These are phyloP conservation scores for Paratilapia polleni DNA, from an alignment of 2,113 vertebrate genomes.

Conservation along the genomic window DNA sequence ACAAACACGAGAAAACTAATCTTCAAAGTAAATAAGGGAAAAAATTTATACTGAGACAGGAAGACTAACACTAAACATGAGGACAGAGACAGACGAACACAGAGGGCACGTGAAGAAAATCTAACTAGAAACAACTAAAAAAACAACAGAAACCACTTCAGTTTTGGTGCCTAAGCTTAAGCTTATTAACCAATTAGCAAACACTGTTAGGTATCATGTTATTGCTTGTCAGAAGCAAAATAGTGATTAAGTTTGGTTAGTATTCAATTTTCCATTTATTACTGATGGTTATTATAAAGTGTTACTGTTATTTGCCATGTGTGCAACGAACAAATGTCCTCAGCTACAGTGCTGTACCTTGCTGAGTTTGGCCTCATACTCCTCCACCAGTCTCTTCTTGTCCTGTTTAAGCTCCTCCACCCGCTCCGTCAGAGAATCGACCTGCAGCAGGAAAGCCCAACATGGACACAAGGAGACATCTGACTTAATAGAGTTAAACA, in stretches of 20 bases:
- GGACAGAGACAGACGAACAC: not conserved
- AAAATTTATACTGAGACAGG: no score
- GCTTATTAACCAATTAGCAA: not conserved
- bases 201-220: not conserved
- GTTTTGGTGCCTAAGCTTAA: no score
- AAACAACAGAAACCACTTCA: no score
- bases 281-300: not conserved
- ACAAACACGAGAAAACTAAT: not conserved
- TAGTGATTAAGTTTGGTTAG: not conserved
- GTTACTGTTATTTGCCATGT: not conserved
- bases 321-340: not conserved
- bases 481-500: not conserved
- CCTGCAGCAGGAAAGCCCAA: conserved; percentile 47
- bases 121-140: no score
- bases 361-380: conserved; percentile 93
- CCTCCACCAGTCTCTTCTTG: conserved; percentile 92
- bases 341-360: conserved; percentile 75
- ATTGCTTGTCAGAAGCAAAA: not conserved
- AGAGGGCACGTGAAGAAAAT: not conserved
- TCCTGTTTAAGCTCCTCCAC: conserved; percentile 91
- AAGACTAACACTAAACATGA: no score
- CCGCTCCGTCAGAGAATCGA: conserved; percentile 87
- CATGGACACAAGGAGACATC: not conserved
- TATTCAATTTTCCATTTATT: not conserved
- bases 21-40: no score